Percentiles rank a stretch among this genome's conserved stretches.
Conservation (phyloP, 1,140 invertebrate genomes). For the Apis laboriosa region DNA sequence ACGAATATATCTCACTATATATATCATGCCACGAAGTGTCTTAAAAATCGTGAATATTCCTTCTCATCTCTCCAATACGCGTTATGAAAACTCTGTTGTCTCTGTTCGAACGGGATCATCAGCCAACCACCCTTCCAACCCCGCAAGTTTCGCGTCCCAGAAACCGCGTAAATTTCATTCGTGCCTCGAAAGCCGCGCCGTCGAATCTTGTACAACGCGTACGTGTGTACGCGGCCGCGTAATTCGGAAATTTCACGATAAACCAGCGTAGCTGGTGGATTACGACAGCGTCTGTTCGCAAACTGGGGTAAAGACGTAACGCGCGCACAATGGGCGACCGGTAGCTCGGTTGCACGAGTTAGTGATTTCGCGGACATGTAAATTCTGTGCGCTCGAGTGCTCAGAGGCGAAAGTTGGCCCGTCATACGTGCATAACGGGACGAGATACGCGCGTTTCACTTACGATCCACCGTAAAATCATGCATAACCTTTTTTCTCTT, state of each 20-base stretch:
- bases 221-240: background rate
- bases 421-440: slow-evolving; percentile 57
- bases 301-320: slow-evolving; percentile 36
- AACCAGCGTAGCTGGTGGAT: slow-evolving; percentile 18
- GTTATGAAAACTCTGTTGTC: background rate
- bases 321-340: background rate
- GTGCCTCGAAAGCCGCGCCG: background rate
- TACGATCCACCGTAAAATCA: slow-evolving; percentile 60
- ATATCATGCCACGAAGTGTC: no score
- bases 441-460: slow-evolving; percentile 58
- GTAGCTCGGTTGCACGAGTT: slow-evolving; percentile 20
- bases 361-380: slow-evolving; percentile 53
- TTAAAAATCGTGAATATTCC: no score
- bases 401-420: slow-evolving; percentile 34
- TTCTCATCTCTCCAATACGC: no score
- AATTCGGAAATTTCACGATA: slow-evolving; percentile 40
- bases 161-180: slow-evolving; percentile 11
- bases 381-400: slow-evolving; percentile 32
- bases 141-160: background rate
- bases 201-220: background rate
- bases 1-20: no score
- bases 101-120: background rate
- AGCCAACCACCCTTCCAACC: background rate
- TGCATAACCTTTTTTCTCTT: slow-evolving; percentile 38
- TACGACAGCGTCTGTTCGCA: slow-evolving; percentile 22